These are phyloP conservation scores for Anguilla obscura DNA, from an alignment of 2,797 vertebrate species.

Conservation along the genomic window DNA sequence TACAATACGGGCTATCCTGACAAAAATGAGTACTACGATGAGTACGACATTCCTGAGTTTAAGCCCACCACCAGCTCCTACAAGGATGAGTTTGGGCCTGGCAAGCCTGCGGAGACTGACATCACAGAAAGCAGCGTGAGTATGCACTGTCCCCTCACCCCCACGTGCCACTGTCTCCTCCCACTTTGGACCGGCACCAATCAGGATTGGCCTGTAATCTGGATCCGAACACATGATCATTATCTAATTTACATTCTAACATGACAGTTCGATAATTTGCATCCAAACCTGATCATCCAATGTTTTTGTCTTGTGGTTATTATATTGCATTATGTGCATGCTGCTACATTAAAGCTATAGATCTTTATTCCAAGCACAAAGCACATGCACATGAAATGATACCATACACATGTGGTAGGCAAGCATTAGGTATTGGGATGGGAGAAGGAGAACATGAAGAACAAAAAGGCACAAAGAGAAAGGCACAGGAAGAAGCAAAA, in stretches of 20 bases:
- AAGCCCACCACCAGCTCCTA: constrained; percentile 73
- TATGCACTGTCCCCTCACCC: constrained; percentile 44
- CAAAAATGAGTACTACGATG: constrained; percentile 83
- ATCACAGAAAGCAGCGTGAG: constrained; percentile 90
- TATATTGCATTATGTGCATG: not conserved
- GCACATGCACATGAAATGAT: not conserved
- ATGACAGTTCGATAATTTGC: not conserved
- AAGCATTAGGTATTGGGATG: not conserved
- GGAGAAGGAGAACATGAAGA: not conserved
- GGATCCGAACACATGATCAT: not conserved
- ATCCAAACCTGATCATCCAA: not conserved
- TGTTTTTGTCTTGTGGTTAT: not conserved
- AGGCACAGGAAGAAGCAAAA: not conserved
- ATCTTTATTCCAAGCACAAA: not conserved
- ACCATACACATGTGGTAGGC: not conserved
- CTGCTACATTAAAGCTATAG: not conserved
- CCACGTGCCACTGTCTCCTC: not conserved
- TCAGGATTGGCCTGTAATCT: not conserved
- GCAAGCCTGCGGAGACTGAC: constrained; percentile 90
- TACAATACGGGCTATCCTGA: constrained; percentile 66
- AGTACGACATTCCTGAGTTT: constrained; percentile 74
- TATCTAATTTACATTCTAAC: not conserved
- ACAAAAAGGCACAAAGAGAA: not conserved
- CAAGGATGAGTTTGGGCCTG: constrained; percentile 88
- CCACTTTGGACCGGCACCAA: not conserved